Evolutionary conservation across 1,140 invertebrate species (phyloP).

Genomic region (Acromyrmex charruanus): DNA sequence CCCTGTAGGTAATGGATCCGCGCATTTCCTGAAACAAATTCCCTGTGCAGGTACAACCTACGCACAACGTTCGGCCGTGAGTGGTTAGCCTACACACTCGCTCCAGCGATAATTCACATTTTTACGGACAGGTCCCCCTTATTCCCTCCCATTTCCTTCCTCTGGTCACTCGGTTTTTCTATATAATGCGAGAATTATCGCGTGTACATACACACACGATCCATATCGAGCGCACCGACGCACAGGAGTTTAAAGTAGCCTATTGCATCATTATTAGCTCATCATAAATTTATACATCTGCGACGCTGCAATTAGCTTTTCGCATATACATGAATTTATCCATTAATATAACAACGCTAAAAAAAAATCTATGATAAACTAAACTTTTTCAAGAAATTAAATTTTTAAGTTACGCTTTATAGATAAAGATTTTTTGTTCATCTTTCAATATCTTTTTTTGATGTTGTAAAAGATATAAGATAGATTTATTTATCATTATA

Average conservation of each 20-base stretch:
- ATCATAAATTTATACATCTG: constrained; percentile 12
- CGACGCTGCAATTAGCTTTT: not conserved
- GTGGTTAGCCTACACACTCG: constrained; percentile 71
- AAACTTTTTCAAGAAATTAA: not conserved
- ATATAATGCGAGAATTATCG: constrained; percentile 67
- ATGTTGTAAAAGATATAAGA: not conserved
- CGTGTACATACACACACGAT: constrained; percentile 62
- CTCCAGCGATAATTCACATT: constrained; percentile 65
- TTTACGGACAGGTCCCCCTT: constrained; percentile 54
- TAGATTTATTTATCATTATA: not conserved
- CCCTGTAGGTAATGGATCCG: constrained; percentile 6
- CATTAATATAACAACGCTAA: not conserved
- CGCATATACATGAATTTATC: not conserved
- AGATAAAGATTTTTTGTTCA: not conserved
- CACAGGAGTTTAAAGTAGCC: constrained; percentile 49
- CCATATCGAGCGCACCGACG: constrained; percentile 35
- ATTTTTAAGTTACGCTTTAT: not conserved
- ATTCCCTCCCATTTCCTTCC: constrained; percentile 43
- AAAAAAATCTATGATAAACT: not conserved
- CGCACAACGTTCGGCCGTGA: constrained; percentile 74
- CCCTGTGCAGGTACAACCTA: constrained; percentile 71
- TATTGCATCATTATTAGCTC: constrained; percentile 53
- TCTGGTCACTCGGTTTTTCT: constrained; percentile 54
- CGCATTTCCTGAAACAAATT: constrained; percentile 78
- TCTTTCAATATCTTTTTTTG: not conserved